These are phyloP conservation scores for Tetheella fluctuosa DNA, from an alignment of 2,888 invertebrate genomes.

Conservation along the genomic window DNA sequence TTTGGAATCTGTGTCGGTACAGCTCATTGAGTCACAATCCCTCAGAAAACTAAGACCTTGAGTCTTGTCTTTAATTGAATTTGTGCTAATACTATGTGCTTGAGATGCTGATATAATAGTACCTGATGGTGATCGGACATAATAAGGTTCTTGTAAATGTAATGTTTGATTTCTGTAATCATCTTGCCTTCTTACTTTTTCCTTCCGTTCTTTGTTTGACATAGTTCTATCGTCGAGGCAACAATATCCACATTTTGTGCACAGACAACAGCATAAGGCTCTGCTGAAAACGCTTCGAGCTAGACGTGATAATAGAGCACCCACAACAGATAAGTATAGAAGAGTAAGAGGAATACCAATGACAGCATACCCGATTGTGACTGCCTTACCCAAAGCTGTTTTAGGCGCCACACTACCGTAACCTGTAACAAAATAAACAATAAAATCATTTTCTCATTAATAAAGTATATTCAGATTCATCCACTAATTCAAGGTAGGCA, in stretches of 20 bases:
- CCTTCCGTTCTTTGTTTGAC: conserved; percentile 91
- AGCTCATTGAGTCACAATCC: conserved; percentile 84
- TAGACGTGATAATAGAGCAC: conserved; percentile 92
- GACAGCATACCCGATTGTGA: conserved; percentile 95
- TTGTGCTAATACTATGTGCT: conserved; percentile 73
- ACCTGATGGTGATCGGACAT: conserved; percentile 84
- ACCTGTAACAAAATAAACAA: conserved; percentile 83
- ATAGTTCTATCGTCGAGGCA: conserved; percentile 93
- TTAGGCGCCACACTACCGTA: conserved; percentile 96
- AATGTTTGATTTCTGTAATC: conserved; percentile 85
- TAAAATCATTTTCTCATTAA: conserved; percentile 13
- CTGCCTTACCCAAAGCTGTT: conserved; percentile 94
- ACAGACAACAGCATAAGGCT: conserved; percentile 92
- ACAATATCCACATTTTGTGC: conserved; percentile 94
- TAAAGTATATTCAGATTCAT: background rate
- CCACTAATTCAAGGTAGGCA: too few species aligned
- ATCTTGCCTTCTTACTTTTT: conserved; percentile 90
- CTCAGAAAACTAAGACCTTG: conserved; percentile 74
- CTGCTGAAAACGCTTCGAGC: conserved; percentile 92
- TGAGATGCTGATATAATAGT: conserved; percentile 81
- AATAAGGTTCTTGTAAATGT: conserved; percentile 88
- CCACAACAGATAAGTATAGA: conserved; percentile 94
- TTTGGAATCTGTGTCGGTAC: conserved; percentile 87
- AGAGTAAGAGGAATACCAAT: conserved; percentile 95
- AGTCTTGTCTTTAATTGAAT: conserved; percentile 75